Evolutionary conservation across 2,797 vertebrate species (phyloP), one percentile per base, ranked within the genome.

Genomic region (Spondyliosoma cantharus): DNA sequence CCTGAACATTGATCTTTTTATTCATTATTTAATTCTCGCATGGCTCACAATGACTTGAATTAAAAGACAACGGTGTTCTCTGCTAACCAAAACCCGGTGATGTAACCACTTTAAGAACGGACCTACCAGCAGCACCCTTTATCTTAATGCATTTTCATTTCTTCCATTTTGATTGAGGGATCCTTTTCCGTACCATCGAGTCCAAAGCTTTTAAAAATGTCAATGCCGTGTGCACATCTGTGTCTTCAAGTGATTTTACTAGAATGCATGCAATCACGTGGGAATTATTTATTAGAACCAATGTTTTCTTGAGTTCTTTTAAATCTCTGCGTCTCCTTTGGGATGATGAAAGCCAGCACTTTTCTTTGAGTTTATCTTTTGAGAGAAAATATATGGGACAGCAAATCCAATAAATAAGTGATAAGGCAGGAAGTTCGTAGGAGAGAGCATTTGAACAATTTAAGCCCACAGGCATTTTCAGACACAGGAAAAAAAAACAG

Each of bases 331-430:
- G 29, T 78, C 76, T 71, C 85, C 76, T 76, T 82, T 76, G 84
- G 74, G 71, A 81, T 86, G 83, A 93, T 89, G 84, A 89, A 92
- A 91, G 87, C 63, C 78, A 71, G 78, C 86, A 88, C 85, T 91
- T 84, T 90, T 80, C 82, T 87, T 87, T 85, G 83, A 88, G 83
- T 92, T 93, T 93, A 91, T 93, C 90, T 92, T 92, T 81, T 88
- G 81, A 90, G 83, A 68, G 78, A 84, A 92, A 93, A 93, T 90
- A 90, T 92, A 88, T 90, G 86, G 91, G 90, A 92, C 91, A 92
- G 90, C 86, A 90, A 88, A 92, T 92, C 88, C 87, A 90, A 92
- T 94, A 92, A 93, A 94, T 94, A 94, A 92, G 82, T 90, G 89
- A 94, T 94, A 93, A 94, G 87, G 86, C 78, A 88, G 90, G 88